Evolutionary conservation across 2,113 vertebrate genomes (phyloP).

Genomic region (Xerus inauris): DNA sequence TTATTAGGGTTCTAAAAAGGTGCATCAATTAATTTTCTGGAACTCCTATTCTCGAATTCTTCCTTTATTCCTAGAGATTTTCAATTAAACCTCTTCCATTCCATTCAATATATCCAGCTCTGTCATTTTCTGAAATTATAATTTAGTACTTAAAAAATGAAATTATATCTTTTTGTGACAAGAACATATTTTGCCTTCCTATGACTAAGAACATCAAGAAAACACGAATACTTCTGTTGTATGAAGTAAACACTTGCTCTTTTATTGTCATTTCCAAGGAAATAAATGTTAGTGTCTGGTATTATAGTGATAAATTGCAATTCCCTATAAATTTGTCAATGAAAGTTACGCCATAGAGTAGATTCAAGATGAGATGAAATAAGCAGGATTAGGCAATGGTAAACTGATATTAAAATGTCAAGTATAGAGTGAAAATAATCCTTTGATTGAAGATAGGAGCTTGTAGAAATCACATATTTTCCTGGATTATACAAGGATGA

Average conservation of each 20-base stretch:
- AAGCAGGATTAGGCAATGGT: slow-evolving; percentile 5
- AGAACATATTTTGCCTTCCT: background rate
- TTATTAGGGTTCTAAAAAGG: background rate
- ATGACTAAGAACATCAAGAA: background rate
- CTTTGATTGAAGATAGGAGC: slow-evolving; percentile 17
- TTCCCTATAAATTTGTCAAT: background rate
- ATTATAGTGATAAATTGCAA: slow-evolving; percentile 26
- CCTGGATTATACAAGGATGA: slow-evolving; percentile 9
- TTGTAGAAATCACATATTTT: slow-evolving; percentile 46
- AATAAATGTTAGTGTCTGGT: slow-evolving; percentile 40
- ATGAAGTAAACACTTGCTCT: slow-evolving; percentile 13
- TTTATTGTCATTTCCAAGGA: slow-evolving; percentile 33
- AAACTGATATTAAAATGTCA: slow-evolving; percentile 58
- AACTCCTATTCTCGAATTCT: background rate
- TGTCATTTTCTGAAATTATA: slow-evolving; percentile 22
- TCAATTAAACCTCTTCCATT: background rate
- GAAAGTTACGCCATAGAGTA: background rate
- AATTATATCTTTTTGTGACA: background rate
- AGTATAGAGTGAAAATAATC: slow-evolving; percentile 47
- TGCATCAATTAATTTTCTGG: background rate
- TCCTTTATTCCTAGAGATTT: background rate
- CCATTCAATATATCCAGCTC: background rate
- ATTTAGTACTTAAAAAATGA: background rate
- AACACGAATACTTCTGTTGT: background rate
- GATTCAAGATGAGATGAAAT: slow-evolving; percentile 41